phyloP scores from a whole-genome alignment of 2,797 vertebrate genomes.

The Siniperca obscura region DNA sequence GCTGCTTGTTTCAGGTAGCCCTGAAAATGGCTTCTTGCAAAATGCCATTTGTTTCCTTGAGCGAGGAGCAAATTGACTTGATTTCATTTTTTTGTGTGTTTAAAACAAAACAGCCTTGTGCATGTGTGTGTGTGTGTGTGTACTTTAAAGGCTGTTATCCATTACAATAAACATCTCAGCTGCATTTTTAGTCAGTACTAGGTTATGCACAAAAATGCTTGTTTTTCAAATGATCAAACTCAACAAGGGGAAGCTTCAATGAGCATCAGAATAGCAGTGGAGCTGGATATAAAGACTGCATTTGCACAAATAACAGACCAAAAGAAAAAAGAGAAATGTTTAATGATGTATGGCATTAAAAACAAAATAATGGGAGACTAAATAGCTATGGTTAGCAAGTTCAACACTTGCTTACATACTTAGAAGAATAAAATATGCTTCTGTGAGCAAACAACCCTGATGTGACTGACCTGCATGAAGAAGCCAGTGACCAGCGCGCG shows the following conservation, averaged over 20 bases:
- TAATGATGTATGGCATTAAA: slow-evolving; percentile 15
- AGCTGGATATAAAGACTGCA: slow-evolving; percentile 13
- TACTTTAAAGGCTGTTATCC: slow-evolving; percentile 31
- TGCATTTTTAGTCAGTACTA: slow-evolving; percentile 39
- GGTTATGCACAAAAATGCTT: slow-evolving; percentile 34
- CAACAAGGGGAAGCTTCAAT: slow-evolving; percentile 40
- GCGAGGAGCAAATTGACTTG: slow-evolving; percentile 76
- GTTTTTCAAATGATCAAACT: slow-evolving; percentile 33
- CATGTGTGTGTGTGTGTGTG: slow-evolving; percentile 26
- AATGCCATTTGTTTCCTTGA: slow-evolving; percentile 80
- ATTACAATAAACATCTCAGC: slow-evolving; percentile 45
- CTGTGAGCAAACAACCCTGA: not conserved
- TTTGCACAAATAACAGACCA: slow-evolving; percentile 24
- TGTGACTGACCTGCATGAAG: slow-evolving; percentile 93
- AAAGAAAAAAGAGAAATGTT: not conserved
- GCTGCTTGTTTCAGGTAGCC: slow-evolving; percentile 81
- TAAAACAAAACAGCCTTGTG: slow-evolving; percentile 64
- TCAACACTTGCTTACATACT: not conserved
- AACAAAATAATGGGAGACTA: not conserved
- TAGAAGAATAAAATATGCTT: not conserved
- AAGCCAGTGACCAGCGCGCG: slow-evolving; percentile 96
- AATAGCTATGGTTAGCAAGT: not conserved
- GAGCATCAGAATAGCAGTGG: slow-evolving; percentile 26
- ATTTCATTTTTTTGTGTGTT: slow-evolving; percentile 74
- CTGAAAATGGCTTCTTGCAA: slow-evolving; percentile 74